phyloP scores from a whole-genome alignment of 2,113 vertebrate species.

The Butorides virescens region DNA sequence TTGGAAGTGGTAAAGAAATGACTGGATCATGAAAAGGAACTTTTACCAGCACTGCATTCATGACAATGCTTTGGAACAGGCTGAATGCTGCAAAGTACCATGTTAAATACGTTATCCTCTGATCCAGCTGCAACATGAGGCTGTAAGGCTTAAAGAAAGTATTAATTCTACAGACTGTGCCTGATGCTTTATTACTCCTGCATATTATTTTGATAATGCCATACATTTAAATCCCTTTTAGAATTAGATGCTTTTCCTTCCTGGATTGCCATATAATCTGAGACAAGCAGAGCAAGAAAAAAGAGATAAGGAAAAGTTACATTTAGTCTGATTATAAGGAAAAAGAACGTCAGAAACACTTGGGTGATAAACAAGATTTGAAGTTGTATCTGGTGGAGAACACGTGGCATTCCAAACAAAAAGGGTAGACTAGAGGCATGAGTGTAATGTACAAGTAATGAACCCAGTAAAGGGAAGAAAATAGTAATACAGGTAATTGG shows the following conservation, averaged over 20 bases:
- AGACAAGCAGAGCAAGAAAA: background rate
- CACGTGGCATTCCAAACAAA: background rate
- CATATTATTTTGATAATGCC: background rate
- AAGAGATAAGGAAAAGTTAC: background rate
- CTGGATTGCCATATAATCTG: background rate
- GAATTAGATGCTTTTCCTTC: background rate
- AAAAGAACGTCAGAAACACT: background rate
- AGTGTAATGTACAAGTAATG: background rate
- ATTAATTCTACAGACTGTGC: background rate
- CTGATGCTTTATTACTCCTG: background rate
- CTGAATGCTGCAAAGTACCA: background rate
- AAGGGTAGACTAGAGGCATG: accelerated
- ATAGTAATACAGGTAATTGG: background rate
- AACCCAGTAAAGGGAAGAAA: background rate
- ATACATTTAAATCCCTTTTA: background rate
- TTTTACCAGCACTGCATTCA: background rate
- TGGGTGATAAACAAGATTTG: background rate
- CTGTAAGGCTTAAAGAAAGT: background rate
- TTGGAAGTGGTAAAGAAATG: background rate
- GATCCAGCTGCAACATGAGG: background rate
- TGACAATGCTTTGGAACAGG: background rate
- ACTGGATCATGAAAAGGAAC: background rate
- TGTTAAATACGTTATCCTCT: background rate
- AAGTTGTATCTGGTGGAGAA: background rate
- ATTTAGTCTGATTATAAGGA: background rate